Percentiles rank a stretch among this genome's conserved stretches.
Conservation (phyloP, 2,113 vertebrate species). For the Plecturocebus donacophilus region DNA sequence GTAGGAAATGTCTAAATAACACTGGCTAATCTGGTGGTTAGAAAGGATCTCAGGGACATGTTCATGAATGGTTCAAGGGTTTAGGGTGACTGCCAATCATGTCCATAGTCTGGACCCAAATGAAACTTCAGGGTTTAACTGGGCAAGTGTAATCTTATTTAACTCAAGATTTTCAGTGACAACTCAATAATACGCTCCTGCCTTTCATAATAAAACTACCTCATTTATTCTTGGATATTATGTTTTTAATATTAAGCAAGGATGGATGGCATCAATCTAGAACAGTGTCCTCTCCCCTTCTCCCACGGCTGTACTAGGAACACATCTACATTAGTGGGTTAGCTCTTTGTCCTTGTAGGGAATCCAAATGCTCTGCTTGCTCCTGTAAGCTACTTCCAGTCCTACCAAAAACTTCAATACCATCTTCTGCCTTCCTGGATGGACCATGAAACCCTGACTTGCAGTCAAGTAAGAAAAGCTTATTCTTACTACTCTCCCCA, state of each 20-base stretch:
- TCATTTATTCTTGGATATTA: neutral
- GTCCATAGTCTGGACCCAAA: neutral
- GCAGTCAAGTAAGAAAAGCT: constrained; percentile 33
- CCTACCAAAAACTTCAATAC: neutral
- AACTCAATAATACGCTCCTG: neutral
- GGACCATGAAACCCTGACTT: constrained; percentile 49
- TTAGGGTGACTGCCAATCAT: neutral
- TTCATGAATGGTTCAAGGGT: neutral
- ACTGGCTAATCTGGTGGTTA: neutral
- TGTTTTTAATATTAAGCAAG: constrained; percentile 24
- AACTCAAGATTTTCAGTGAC: neutral
- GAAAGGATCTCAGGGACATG: neutral
- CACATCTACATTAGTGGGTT: neutral
- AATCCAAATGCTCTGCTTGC: neutral
- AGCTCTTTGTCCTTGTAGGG: neutral
- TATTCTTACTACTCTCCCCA: neutral
- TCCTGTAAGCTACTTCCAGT: neutral
- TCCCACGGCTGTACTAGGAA: neutral
- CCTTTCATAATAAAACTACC: neutral
- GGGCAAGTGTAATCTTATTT: neutral
- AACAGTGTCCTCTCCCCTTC: neutral
- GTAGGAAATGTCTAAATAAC: constrained; percentile 1
- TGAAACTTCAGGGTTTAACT: neutral
- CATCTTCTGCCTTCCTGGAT: neutral
- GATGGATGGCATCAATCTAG: neutral